phyloP scores from a whole-genome alignment of 30 jellyfish, hydroid and myxozoan species.

The Turritopsis dohrnii region DNA sequence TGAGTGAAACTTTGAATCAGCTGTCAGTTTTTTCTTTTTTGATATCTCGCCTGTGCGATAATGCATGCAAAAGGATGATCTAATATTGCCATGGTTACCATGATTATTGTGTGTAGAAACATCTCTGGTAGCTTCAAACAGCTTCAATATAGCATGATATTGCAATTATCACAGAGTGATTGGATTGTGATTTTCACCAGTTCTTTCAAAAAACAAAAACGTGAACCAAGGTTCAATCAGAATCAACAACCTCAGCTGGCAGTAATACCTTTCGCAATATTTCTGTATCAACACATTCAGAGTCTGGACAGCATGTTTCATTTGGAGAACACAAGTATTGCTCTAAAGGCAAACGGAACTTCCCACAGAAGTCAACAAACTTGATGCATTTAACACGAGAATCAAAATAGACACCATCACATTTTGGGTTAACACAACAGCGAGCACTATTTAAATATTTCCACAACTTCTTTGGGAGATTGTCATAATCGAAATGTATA shows the following conservation, averaged over 20 bases:
- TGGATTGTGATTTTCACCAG: background rate
- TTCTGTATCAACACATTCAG: slow-evolving; percentile 51
- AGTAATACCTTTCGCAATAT: slow-evolving; percentile 65
- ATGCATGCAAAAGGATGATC: too few relatives aligned
- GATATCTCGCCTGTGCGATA: too few relatives aligned
- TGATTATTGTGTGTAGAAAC: too few relatives aligned
- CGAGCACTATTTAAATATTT: slow-evolving; percentile 84
- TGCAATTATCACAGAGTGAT: too few relatives aligned
- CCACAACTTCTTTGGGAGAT: slow-evolving; percentile 56
- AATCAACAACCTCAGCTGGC: slow-evolving; percentile 49
- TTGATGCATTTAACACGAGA: slow-evolving; percentile 85
- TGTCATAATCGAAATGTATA: slow-evolving; percentile 27
- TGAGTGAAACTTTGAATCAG: too few relatives aligned
- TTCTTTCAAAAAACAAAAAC: background rate
- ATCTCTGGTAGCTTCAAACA: too few relatives aligned
- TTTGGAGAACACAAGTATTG: slow-evolving; percentile 95
- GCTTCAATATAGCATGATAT: too few relatives aligned
- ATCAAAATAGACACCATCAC: slow-evolving; percentile 98
- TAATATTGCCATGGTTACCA: too few relatives aligned
- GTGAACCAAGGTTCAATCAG: background rate
- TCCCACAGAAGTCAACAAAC: slow-evolving; percentile 98
- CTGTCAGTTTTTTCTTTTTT: too few relatives aligned
- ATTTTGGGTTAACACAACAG: slow-evolving; percentile 91
- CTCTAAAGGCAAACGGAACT: slow-evolving; percentile 82
- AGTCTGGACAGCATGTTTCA: slow-evolving; percentile 31